Conservation (phyloP, 2,888 invertebrate species). For the Chrysomela aeneicollis region DNA sequence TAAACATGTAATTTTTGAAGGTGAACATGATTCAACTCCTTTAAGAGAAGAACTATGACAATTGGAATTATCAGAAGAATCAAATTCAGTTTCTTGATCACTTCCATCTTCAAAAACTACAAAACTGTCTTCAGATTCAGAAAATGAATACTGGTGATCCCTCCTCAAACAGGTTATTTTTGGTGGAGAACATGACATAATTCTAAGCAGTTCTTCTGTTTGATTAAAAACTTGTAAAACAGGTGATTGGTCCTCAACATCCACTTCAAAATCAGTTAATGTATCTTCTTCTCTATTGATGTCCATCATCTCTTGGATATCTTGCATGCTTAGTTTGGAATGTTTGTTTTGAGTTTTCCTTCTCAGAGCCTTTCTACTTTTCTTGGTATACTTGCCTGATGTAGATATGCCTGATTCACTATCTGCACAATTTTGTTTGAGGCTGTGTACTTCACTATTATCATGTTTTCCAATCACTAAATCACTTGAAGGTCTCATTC, state of each 20-base stretch:
- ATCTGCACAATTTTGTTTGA: slow-evolving; percentile 1
- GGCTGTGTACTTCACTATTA: not conserved
- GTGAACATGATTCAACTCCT: slow-evolving; percentile 14
- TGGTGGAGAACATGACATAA: slow-evolving; percentile 25
- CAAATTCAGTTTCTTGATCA: slow-evolving; percentile 34
- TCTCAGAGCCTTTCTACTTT: slow-evolving; percentile 1
- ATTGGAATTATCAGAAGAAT: slow-evolving; percentile 32
- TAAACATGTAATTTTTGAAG: slow-evolving; percentile 12
- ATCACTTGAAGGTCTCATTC: not conserved
- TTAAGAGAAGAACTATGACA: too few species aligned
- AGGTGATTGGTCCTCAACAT: slow-evolving; percentile 34
- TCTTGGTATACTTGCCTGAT: not conserved
- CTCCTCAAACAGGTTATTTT: slow-evolving; percentile 6
- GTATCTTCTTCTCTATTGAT: slow-evolving; percentile 34
- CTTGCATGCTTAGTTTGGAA: slow-evolving; percentile 34
- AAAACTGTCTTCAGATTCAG: slow-evolving; percentile 68
- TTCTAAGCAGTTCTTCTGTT: slow-evolving; percentile 14
- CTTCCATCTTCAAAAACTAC: slow-evolving; percentile 64
- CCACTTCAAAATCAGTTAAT: slow-evolving; percentile 17
- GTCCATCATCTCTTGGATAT: slow-evolving; percentile 37
- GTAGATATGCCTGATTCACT: not conserved
- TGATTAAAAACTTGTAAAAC: slow-evolving; percentile 11
- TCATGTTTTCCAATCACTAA: not conserved
- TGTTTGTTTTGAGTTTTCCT: slow-evolving; percentile 28
- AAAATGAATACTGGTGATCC: slow-evolving; percentile 32